Conservation (phyloP, 1,140 invertebrate species). For the Sarcophaga peregrina region DNA sequence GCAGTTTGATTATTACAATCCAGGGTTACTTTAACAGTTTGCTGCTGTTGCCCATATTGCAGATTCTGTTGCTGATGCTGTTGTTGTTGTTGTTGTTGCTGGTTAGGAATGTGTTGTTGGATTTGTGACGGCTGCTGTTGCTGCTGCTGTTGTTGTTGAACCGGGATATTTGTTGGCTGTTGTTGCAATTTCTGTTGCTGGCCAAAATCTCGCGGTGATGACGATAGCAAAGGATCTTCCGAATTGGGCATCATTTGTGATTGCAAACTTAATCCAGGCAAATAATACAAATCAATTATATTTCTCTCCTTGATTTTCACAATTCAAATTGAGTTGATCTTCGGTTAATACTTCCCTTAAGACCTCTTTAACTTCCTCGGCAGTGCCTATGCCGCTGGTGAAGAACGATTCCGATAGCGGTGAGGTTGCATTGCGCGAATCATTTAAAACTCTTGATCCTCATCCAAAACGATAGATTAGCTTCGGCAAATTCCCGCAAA, state of each 20-base stretch:
- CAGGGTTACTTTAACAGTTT: slow-evolving; percentile 42
- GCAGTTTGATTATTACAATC: slow-evolving; percentile 25
- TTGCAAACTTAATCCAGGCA: slow-evolving; percentile 68
- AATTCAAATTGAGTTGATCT: slow-evolving; percentile 69
- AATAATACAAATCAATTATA: slow-evolving; percentile 64
- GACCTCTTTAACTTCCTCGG: slow-evolving; percentile 84
- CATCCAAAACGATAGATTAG: slow-evolving; percentile 63
- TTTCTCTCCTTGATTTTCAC: slow-evolving; percentile 60
- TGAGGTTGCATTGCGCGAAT: slow-evolving; percentile 74
- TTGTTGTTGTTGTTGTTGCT: slow-evolving; percentile 46
- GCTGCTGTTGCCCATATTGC: slow-evolving; percentile 19
- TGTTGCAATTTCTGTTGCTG: slow-evolving; percentile 56
- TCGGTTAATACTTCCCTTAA: slow-evolving; percentile 82
- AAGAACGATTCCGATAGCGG: slow-evolving; percentile 84
- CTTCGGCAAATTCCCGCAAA: slow-evolving; percentile 62
- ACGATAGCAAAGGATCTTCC: slow-evolving; percentile 83
- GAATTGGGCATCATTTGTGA: slow-evolving; percentile 87
- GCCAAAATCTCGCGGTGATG: slow-evolving; percentile 82
- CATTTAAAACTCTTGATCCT: slow-evolving; percentile 69
- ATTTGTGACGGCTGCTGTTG: slow-evolving; percentile 45
- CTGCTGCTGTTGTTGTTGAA: slow-evolving; percentile 48
- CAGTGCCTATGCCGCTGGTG: slow-evolving; percentile 86
- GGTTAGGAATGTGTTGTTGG: slow-evolving; percentile 46
- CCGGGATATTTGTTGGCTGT: slow-evolving; percentile 46
- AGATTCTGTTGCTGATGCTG: slow-evolving; percentile 21